Evolutionary conservation across 2,797 vertebrate species (phyloP), one percentile per base, ranked within the genome.

Genomic region (Nothura maculosa): DNA sequence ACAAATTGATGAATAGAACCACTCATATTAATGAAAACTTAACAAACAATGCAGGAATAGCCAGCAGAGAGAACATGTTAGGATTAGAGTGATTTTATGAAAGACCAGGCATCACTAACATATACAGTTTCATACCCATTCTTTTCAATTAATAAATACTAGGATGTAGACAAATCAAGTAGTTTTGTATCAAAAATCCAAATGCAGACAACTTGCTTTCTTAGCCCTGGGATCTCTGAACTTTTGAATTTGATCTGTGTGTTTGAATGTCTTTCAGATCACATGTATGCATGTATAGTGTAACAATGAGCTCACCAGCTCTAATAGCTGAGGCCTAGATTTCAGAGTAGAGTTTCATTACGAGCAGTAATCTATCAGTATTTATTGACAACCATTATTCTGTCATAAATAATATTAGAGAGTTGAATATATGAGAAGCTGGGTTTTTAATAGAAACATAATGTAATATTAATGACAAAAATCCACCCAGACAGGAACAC

Each of bases 361-460:
- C 21, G 30, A 64, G 36, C 1, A 3, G 19, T 22, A 60, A 78
- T 67, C 30, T 75, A 1, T 14, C 10, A 18, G 3, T 38, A 22
- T 66, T 81, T 77, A 30, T 25, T 75, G 66, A 58, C 40, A 70
- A 80, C 8, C 62, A 40, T 47, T 79, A 58, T 48, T 52, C 78
- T 42, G 32, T 64, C 25, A 47, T 47, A 42, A 25, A 60, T 27
- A 70, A 54, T 28, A 68, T 50, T 12, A 66, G n/a, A 64, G 80
- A 89, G 45, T 7, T 6, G 40, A 67, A 6, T 63, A 11, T 22
- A 68, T 6, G 19, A 47, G 22, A n/a, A 8, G 43, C 27, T 60
- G 36, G 17, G 61, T 57, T 85, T 91, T 87, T 78, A 45, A 12
- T 47, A 91, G 61, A 89, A 77, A 38, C 34, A 34, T 5, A 4